These are phyloP conservation scores for Mimumesa dahlbomi DNA, from an alignment of 2,888 invertebrate species.

Conservation along the genomic window DNA sequence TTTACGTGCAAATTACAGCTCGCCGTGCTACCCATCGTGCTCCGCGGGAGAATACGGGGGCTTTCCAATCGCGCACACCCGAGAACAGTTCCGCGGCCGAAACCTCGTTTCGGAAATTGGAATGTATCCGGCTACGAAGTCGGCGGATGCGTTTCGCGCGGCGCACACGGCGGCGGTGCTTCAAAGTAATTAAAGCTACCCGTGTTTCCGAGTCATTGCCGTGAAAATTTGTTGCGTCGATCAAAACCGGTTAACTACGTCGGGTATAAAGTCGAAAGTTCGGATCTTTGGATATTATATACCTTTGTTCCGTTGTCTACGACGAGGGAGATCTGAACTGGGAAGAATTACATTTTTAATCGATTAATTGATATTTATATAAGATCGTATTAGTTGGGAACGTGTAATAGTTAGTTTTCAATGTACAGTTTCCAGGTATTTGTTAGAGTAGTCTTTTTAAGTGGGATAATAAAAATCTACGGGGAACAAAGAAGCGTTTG, in stretches of 20 bases:
- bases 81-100: constrained; percentile 45
- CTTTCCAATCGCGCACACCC: constrained; percentile 40
- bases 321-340: no score
- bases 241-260: background rate
- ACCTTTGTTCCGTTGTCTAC: background rate
- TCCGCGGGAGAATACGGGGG: constrained; percentile 15
- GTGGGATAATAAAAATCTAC: no score
- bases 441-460: no score
- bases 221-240: constrained; percentile 37
- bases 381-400: no score
- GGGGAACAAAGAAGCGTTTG: no score
- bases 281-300: background rate
- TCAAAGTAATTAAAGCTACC: constrained; percentile 54
- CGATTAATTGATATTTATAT: no score
- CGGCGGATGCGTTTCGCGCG: constrained; percentile 14
- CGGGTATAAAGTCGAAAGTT: constrained; percentile 6
- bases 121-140: constrained; percentile 48
- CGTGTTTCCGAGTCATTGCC: constrained; percentile 49
- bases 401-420: no score
- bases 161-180: constrained; percentile 8
- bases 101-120: constrained; percentile 52
- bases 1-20: constrained; percentile 59
- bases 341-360: no score
- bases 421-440: no score
- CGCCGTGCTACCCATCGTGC: constrained; percentile 15